phyloP scores from a whole-genome alignment of 2,888 invertebrate genomes.

The Lasioglossum leucozonium region DNA sequence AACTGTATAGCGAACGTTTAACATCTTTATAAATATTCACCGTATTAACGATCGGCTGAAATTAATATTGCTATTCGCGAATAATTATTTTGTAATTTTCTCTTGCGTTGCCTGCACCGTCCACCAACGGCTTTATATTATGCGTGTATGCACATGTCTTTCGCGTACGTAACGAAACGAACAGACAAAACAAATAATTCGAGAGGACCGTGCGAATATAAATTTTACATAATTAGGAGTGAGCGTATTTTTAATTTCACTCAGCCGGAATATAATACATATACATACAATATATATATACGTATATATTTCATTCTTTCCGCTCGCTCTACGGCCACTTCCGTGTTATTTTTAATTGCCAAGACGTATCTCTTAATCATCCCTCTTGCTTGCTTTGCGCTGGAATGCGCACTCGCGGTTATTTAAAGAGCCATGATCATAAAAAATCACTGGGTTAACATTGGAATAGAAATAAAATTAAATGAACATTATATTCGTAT shows the following conservation, averaged over 20 bases:
- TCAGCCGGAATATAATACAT: slow-evolving; percentile 32
- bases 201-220: not conserved
- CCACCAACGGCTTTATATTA: not conserved
- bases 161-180: not conserved
- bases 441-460: slow-evolving; percentile 19
- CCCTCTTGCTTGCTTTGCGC: slow-evolving; percentile 38
- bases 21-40: slow-evolving; percentile 15
- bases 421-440: slow-evolving; percentile 32
- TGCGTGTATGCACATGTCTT: not conserved
- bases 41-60: slow-evolving; percentile 20
- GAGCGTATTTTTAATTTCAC: slow-evolving; percentile 63
- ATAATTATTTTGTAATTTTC: slow-evolving; percentile 40
- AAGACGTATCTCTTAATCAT: slow-evolving; percentile 36
- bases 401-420: slow-evolving; percentile 18
- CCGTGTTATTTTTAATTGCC: slow-evolving; percentile 47
- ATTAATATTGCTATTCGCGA: slow-evolving; percentile 38
- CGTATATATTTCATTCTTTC: slow-evolving; percentile 38
- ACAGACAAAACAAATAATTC: slow-evolving; percentile 36
- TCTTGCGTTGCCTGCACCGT: not conserved
- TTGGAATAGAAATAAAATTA: not conserved
- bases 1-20: not conserved
- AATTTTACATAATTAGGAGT: slow-evolving; percentile 41
- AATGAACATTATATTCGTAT: not conserved
- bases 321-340: slow-evolving; percentile 9
- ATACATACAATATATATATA: too few species aligned